Percentiles rank a stretch among this genome's conserved stretches.
These are phyloP conservation scores for Tetrao urogallus DNA, from an alignment of 2,113 vertebrate genomes.

Conservation along the genomic window DNA sequence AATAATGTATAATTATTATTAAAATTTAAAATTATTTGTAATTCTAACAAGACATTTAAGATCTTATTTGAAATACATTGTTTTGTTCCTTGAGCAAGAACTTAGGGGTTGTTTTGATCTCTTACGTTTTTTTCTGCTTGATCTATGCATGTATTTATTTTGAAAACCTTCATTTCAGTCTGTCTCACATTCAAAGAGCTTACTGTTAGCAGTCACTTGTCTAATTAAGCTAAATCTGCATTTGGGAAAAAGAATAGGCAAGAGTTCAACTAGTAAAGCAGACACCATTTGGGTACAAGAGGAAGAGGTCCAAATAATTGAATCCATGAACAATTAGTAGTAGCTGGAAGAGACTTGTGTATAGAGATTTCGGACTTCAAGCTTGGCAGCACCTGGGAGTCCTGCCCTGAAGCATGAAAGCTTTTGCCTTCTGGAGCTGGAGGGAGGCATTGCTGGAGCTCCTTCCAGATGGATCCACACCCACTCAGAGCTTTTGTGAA, in stretches of 20 bases:
- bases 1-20: neutral
- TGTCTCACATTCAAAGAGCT: neutral
- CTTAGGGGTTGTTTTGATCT: neutral
- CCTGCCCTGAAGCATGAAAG: neutral
- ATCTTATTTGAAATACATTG: neutral
- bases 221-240: neutral
- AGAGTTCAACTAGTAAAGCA: neutral
- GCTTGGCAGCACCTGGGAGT: neutral
- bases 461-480: neutral
- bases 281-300: neutral
- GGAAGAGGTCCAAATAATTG: neutral
- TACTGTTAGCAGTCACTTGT: constrained; percentile 17
- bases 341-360: neutral
- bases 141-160: neutral
- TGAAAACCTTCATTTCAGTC: neutral
- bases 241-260: neutral
- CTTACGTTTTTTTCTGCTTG: neutral
- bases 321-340: neutral
- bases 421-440: neutral
- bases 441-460: neutral
- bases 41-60: neutral
- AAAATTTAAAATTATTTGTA: neutral
- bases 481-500: neutral
- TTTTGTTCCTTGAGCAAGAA: neutral
- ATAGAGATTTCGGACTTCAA: neutral